Conservation (phyloP, 2,797 vertebrate species). For the Danio choprae region DNA sequence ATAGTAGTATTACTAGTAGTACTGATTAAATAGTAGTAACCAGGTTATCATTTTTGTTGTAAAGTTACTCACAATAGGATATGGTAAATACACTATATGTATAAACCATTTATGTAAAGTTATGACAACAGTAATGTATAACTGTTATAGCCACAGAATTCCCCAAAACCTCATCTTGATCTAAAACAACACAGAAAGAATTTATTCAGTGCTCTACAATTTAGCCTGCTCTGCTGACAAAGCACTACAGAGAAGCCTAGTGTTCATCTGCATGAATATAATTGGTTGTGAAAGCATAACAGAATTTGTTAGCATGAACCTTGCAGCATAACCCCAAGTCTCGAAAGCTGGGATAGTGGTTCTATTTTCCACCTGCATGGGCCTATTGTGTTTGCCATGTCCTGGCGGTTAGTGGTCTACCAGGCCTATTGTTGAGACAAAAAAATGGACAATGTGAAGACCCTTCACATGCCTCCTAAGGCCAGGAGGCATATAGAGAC, state of each 20-base stretch:
- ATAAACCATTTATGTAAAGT: background rate
- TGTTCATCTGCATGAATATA: slow-evolving; percentile 43
- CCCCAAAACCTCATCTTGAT: background rate
- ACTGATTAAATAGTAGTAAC: no score
- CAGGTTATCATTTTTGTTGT: background rate
- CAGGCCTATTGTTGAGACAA: slow-evolving; percentile 30
- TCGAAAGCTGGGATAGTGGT: slow-evolving; percentile 37
- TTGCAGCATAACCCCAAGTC: slow-evolving; percentile 31
- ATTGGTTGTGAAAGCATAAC: slow-evolving; percentile 35
- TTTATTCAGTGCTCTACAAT: background rate
- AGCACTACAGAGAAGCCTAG: slow-evolving; percentile 18
- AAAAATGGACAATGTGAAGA: background rate
- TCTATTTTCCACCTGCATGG: slow-evolving; percentile 56
- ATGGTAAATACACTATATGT: background rate
- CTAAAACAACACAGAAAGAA: background rate
- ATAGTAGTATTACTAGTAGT: no score
- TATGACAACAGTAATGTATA: background rate
- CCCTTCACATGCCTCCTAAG: slow-evolving; percentile 22
- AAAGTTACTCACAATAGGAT: background rate
- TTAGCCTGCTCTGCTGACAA: slow-evolving; percentile 6
- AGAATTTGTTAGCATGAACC: slow-evolving; percentile 29
- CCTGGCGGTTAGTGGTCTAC: slow-evolving; percentile 35
- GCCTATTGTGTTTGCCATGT: slow-evolving; percentile 44
- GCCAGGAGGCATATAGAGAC: background rate
- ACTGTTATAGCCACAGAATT: background rate